Evolutionary conservation across 1,140 invertebrate genomes (phyloP).

Genomic region (Pachyrhynchus sulphureomaculatus): DNA sequence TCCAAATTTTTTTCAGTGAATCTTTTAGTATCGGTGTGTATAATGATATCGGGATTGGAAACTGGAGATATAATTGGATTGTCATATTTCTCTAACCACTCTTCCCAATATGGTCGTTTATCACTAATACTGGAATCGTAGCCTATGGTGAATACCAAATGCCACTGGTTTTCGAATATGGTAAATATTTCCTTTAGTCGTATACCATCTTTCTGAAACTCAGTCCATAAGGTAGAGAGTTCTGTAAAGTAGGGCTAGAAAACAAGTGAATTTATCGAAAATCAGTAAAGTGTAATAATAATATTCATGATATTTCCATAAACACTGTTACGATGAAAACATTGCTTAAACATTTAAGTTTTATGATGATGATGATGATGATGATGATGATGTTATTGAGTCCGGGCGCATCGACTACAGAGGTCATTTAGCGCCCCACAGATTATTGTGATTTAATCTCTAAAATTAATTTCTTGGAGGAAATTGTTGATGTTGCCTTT

Average conservation of each 20-base stretch:
- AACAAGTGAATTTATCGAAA: background rate
- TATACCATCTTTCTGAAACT: constrained; percentile 2
- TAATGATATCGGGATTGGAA: background rate
- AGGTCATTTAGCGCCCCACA: no score
- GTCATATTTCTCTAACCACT: background rate
- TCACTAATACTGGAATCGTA: no score
- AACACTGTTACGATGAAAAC: no score
- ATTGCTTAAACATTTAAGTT: no score
- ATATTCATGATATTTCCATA: no score
- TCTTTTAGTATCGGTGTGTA: background rate
- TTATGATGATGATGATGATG: no score
- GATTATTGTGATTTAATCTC: no score
- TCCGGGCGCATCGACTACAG: no score
- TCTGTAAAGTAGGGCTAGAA: constrained; percentile 14
- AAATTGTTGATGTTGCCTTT: no score
- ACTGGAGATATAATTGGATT: background rate
- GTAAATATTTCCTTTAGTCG: constrained; percentile 2
- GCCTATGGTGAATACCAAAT: background rate
- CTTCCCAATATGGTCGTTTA: background rate
- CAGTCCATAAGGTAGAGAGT: constrained; percentile 4
- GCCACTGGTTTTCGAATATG: background rate
- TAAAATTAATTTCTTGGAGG: no score
- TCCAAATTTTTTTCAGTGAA: background rate
- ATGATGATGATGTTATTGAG: no score
- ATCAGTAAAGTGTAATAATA: background rate